Conservation (phyloP, 2,797 vertebrate genomes). For the Galaxias olidus region DNA sequence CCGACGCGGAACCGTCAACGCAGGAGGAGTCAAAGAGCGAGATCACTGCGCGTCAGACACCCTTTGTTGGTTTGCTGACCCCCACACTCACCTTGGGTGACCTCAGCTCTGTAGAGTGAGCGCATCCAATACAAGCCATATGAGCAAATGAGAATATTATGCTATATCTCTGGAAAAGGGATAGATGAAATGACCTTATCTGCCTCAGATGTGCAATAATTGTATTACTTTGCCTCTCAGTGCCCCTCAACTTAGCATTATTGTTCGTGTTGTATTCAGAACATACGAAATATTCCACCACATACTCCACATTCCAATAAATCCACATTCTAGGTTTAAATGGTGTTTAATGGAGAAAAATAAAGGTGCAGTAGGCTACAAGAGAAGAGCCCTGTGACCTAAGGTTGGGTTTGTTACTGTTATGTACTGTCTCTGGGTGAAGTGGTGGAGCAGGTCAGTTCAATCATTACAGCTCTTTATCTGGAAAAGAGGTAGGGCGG, state of each 20-base stretch:
- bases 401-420: constrained; percentile 30
- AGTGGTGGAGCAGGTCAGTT: constrained; percentile 26
- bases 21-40: constrained; percentile 30
- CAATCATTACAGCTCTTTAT: constrained; percentile 11
- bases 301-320: no score
- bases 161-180: constrained; percentile 41
- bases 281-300: no score
- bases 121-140: constrained; percentile 38
- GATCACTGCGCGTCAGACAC: constrained; percentile 35
- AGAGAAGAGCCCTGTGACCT: constrained; percentile 3
- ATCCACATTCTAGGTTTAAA: no score
- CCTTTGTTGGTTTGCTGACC: constrained; percentile 50
- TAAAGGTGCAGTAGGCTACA: no score
- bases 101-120: constrained; percentile 48
- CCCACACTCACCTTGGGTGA: constrained; percentile 58
- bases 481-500: not conserved
- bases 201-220: not conserved
- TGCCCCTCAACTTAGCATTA: no score
- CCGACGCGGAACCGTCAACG: constrained; percentile 30
- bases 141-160: constrained; percentile 50
- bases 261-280: no score
- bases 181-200: constrained; percentile 30
- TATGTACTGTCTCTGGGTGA: constrained; percentile 24
- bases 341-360: no score
- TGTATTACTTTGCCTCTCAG: no score